A percentile compares a stretch with the other conserved stretches of the same genome.
phyloP scores from a whole-genome alignment of 2,888 invertebrate species.

The Cerceris rybyensis region DNA sequence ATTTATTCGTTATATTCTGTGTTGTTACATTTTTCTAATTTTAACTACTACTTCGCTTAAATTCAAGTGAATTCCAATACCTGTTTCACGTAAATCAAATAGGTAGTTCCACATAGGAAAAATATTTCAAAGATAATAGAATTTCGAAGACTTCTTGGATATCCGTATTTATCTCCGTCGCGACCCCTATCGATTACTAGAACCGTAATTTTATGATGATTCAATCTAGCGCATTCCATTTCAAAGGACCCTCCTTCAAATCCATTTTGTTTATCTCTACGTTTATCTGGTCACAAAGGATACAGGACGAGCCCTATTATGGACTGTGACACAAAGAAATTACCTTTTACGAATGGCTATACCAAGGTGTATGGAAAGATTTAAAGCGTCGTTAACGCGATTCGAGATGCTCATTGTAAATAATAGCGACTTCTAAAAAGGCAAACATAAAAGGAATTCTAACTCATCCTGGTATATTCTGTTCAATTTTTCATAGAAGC shows the following conservation, averaged over 20 bases:
- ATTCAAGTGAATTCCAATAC: too few species aligned
- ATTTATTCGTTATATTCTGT: too few species aligned
- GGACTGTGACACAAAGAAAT: conserved; percentile 29
- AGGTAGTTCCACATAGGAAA: too few species aligned
- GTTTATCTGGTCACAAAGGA: conserved; percentile 16
- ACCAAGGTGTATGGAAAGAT: conserved; percentile 21
- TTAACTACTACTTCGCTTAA: too few species aligned
- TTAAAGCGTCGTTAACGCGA: conserved; percentile 31
- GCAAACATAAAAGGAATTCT: neutral
- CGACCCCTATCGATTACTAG: neutral
- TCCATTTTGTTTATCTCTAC: conserved; percentile 27
- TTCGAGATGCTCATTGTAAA: conserved; percentile 16
- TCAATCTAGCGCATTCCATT: conserved; percentile 5
- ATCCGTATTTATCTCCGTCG: too few species aligned
- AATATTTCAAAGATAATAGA: too few species aligned
- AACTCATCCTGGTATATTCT: neutral
- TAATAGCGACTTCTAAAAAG: conserved; percentile 14
- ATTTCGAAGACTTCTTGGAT: too few species aligned
- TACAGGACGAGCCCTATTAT: conserved; percentile 22
- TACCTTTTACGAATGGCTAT: conserved; percentile 10
- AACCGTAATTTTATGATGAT: conserved; percentile 9
- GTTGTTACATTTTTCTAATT: too few species aligned
- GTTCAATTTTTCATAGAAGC: neutral
- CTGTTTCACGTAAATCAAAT: too few species aligned
- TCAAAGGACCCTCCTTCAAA: neutral